Evolutionary conservation across 2,888 invertebrate species (phyloP), one percentile per base, ranked within the genome.

Genomic region (Perizoma affinitatum): DNA sequence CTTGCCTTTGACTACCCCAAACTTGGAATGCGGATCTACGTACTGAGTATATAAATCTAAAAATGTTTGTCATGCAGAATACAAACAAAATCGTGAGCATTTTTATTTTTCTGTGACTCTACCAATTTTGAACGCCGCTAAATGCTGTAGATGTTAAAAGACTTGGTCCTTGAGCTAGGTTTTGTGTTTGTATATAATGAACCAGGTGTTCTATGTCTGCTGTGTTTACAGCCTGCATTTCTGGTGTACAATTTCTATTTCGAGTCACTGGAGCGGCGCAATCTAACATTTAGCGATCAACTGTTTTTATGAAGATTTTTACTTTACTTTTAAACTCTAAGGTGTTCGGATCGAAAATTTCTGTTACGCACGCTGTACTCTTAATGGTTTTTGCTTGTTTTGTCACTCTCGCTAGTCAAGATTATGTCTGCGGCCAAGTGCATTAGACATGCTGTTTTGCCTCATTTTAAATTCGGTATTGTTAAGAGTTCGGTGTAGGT

Each of bases 221-320:
- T 49, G 35, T 56, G 41, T 35, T 33, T n/a, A 50, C 33, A 47
- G 38, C 38, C 36, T 57, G 41, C 41, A 42, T 77, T 79, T 74
- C 78, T 70, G 73, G 69, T 72, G 71, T 74, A 74, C 78, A 66
- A 76, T 82, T 84, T 83, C 84, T 87, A 86, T 87, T 88, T 87
- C 72, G 78, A 85, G 73, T 75, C 80, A 79, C 63, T 80, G 80
- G 77, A 84, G 74, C 87, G 82, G 71, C 74, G 71, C 82, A 72
- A 71, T 67, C 70, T 71, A 71, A 64, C 69, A 68, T 63, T 75
- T 76, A 76, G 74, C 78, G 83, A 83, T 87, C 83, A 86, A 82
- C 76, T 78, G 80, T 88, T 90, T 88, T 88, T 86, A 73, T 80
- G 58, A 75, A 77, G 75, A 79, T 78, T 73, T 73, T 72, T 74